phyloP scores from a whole-genome alignment of 2,888 invertebrate species.

The Hirtodrosophila cameraria region DNA sequence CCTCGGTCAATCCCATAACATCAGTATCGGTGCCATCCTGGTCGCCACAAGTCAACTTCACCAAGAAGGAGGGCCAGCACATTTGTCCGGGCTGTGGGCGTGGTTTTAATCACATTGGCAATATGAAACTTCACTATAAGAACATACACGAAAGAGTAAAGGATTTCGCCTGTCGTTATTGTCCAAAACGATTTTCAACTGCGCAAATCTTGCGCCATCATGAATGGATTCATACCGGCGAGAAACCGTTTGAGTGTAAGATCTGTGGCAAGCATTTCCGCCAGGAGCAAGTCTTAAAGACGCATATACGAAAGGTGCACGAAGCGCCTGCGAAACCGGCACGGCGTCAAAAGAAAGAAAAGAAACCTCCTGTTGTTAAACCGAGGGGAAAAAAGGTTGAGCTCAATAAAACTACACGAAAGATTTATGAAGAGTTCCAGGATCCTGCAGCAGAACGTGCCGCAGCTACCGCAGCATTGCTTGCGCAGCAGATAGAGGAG shows the following conservation, averaged over 20 bases:
- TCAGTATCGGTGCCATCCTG: slow-evolving; percentile 80
- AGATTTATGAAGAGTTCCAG: slow-evolving; percentile 63
- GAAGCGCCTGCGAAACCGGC: slow-evolving; percentile 61
- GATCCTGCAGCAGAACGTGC: slow-evolving; percentile 67
- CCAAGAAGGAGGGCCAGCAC: slow-evolving; percentile 81
- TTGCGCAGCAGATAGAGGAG: slow-evolving; percentile 72
- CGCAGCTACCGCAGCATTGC: slow-evolving; percentile 77
- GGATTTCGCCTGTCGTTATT: slow-evolving; percentile 80
- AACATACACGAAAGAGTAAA: slow-evolving; percentile 82
- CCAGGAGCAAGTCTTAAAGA: slow-evolving; percentile 77
- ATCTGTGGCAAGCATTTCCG: slow-evolving; percentile 79
- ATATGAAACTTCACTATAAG: slow-evolving; percentile 80
- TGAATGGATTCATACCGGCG: slow-evolving; percentile 82
- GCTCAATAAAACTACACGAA: slow-evolving; percentile 28
- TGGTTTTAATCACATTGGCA: slow-evolving; percentile 81
- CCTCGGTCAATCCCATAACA: slow-evolving; percentile 79
- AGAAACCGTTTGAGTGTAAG: slow-evolving; percentile 80
- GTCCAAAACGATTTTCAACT: slow-evolving; percentile 81
- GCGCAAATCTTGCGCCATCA: slow-evolving; percentile 81
- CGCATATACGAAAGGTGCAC: slow-evolving; percentile 77
- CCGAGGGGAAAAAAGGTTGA: slow-evolving; percentile 37
- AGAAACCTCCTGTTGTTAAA: slow-evolving; percentile 20
- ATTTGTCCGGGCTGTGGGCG: slow-evolving; percentile 81
- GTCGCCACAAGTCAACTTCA: slow-evolving; percentile 81
- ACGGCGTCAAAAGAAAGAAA: slow-evolving; percentile 42